Percentiles rank a stretch among this genome's conserved stretches.
Evolutionary conservation across 2,113 vertebrate species (phyloP).

Genomic region (Orycteropus afer): DNA sequence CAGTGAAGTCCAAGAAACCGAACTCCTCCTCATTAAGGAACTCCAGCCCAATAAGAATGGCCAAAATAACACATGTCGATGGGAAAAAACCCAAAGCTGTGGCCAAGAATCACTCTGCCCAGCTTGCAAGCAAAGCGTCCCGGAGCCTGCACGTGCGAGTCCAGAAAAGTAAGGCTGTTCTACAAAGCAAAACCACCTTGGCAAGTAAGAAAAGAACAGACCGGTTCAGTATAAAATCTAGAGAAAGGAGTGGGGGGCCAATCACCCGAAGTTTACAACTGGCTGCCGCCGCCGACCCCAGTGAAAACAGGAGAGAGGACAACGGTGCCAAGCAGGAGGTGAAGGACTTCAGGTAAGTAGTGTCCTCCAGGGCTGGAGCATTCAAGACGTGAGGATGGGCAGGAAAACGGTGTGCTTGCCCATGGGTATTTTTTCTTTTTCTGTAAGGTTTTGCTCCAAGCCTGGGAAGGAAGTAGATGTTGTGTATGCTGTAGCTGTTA

Average conservation of each 20-base stretch:
- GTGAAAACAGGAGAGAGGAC: conserved; percentile 90
- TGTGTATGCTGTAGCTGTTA: conserved; percentile 7
- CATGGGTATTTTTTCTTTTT: neutral
- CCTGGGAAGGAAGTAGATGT: conserved; percentile 37
- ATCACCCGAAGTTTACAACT: conserved; percentile 90
- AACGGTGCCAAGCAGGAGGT: conserved; percentile 87
- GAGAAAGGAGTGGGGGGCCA: conserved; percentile 87
- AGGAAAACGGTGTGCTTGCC: conserved; percentile 34
- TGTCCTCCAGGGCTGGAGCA: conserved; percentile 55
- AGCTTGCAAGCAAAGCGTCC: conserved; percentile 87
- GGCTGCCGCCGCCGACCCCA: conserved; percentile 85
- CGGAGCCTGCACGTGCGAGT: conserved; percentile 90
- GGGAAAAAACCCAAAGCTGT: conserved; percentile 87
- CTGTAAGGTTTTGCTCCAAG: conserved; percentile 59
- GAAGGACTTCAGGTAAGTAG: conserved; percentile 90
- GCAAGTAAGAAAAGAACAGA: conserved; percentile 88
- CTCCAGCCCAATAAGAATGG: conserved; percentile 89
- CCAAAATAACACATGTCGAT: conserved; percentile 85
- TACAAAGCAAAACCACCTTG: conserved; percentile 86
- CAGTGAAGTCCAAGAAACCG: conserved; percentile 87
- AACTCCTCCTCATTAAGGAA: conserved; percentile 83
- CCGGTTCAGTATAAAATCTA: conserved; percentile 84
- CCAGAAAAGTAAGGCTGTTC: conserved; percentile 88
- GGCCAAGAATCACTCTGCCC: conserved; percentile 79
- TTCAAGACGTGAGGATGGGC: neutral